These are phyloP conservation scores for Talpa occidentalis DNA, from an alignment of 2,113 vertebrate genomes.

Conservation along the genomic window DNA sequence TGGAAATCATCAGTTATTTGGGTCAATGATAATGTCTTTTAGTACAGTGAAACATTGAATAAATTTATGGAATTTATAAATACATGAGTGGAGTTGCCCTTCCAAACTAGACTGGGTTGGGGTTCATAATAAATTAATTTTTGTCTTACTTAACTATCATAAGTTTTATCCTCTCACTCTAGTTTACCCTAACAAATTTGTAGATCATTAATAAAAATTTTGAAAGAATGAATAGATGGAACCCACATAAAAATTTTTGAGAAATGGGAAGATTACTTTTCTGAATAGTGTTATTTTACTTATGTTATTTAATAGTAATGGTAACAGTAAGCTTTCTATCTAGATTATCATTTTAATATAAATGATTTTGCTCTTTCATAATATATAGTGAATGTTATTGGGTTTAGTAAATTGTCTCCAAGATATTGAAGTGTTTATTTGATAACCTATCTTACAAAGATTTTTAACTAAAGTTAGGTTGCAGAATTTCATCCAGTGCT, in stretches of 20 bases:
- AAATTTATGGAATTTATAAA: neutral
- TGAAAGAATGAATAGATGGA: neutral
- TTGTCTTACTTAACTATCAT: neutral
- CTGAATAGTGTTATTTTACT: neutral
- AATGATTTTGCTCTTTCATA: neutral
- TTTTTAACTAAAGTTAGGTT: neutral
- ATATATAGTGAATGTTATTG: neutral
- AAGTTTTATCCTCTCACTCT: neutral
- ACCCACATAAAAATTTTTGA: neutral
- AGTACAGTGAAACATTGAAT: neutral
- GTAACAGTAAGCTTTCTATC: neutral
- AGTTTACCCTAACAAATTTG: neutral
- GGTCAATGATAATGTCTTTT: neutral
- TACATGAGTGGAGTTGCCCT: too few species aligned
- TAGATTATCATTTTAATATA: neutral
- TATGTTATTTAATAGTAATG: conserved; percentile 6
- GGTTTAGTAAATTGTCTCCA: neutral
- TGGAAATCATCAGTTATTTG: neutral
- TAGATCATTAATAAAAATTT: neutral
- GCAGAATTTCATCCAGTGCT: neutral
- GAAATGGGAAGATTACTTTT: neutral
- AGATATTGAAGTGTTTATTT: neutral
- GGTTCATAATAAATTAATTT: neutral
- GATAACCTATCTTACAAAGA: neutral
- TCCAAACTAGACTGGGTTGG: neutral